phyloP scores from a whole-genome alignment of 2,113 vertebrate species.

The Tragelaphus buxtoni region DNA sequence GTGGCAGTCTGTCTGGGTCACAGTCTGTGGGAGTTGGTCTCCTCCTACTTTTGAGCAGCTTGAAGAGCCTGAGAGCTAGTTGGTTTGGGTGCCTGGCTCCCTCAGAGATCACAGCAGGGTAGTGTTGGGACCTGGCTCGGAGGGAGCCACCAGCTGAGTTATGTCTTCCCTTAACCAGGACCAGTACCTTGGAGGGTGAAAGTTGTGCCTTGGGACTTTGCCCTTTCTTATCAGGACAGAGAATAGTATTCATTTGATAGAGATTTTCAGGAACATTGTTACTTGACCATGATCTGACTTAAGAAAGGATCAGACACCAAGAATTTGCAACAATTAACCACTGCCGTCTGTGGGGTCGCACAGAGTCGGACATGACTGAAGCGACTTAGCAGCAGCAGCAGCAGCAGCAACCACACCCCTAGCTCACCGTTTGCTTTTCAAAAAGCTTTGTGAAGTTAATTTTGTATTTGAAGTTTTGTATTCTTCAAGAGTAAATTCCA shows the following conservation, averaged over 20 bases:
- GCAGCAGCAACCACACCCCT: not conserved
- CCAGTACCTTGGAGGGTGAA: not conserved
- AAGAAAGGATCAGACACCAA: not conserved
- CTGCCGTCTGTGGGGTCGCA: no score
- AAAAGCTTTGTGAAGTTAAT: not conserved
- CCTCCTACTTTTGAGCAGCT: not conserved
- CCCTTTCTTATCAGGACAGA: not conserved
- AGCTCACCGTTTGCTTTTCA: accelerated
- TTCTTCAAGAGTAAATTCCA: not conserved
- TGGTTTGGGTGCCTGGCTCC: not conserved
- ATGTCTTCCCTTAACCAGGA: not conserved
- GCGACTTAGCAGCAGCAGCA: no score
- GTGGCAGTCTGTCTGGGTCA: not conserved
- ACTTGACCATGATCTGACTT: not conserved
- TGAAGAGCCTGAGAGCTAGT: not conserved
- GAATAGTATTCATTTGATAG: not conserved
- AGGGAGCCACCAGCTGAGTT: not conserved
- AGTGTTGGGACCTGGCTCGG: not conserved
- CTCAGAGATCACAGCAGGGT: not conserved
- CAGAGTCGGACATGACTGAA: no score
- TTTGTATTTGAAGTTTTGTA: not conserved
- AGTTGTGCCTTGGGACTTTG: not conserved
- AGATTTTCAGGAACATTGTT: not conserved
- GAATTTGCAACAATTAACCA: not conserved
- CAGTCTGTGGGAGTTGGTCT: not conserved